Evolutionary conservation across 2,888 invertebrate species (phyloP), one percentile per base, ranked within the genome.

Genomic region (Ceraclea dissimilis): DNA sequence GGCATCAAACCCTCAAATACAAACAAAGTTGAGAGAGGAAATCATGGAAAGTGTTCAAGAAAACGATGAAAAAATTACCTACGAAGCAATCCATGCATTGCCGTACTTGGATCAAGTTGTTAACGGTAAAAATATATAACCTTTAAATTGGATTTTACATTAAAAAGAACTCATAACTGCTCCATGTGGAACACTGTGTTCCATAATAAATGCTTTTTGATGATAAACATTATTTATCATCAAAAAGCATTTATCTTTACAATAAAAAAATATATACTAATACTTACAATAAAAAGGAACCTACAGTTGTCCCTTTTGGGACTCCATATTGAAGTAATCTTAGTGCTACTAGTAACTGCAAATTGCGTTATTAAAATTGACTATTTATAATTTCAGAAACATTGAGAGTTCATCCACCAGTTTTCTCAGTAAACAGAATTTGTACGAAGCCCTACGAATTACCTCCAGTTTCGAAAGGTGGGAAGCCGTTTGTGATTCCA

Each of bases 81-180:
- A 26, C 49, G 58, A 58, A 11, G 26, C 26, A 26, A 26, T 58
- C n/a, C 39, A 48, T 2, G 33, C 18, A 18, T 20, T 55, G 21
- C 54, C 54, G 13, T 54, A 58, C 21, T 49, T 49, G 21, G 44
- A 58, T 13, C 54, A 49, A 49, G 44, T 58, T 33, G 26, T 52
- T 19, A 22, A 20, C 11, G 58, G 58, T 55, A 33, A 49, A 17
- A 6, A 26, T 6, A 26, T 26, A 4, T 6, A 6, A 10, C 10
- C 26, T 6, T 4, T 16, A 8, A 43, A 26, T 26, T 26, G 10
- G 26, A 26, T n/a, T n/a, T n/a, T n/a, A n/a, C n/a, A n/a, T n/a
- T n/a, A n/a, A n/a, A n/a, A n/a, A n/a, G n/a, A n/a, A n/a, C 26
- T 26, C 10, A 10, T 4, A 26, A 26, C 26, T 6, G 26, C 4